phyloP scores from a whole-genome alignment of 2,888 invertebrate species.

The Hermaeophaga mercurialis region DNA sequence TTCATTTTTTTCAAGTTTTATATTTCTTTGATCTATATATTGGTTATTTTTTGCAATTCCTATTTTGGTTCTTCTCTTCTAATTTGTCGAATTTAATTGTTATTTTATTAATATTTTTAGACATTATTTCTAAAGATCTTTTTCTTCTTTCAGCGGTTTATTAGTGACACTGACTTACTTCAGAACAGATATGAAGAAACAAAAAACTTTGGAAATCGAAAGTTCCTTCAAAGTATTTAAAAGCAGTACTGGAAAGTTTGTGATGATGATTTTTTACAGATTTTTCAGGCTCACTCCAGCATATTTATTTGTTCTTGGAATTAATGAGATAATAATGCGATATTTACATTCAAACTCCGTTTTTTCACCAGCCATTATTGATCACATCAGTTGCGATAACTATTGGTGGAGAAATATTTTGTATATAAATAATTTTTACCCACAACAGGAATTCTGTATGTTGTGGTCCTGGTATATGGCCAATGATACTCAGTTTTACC shows the following conservation, averaged over 20 bases:
- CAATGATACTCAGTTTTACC: slow-evolving; percentile 79
- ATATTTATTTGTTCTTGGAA: slow-evolving; percentile 77
- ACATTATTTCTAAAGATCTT: too few species aligned
- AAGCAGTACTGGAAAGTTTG: slow-evolving; percentile 56
- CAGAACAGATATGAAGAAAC: slow-evolving; percentile 65
- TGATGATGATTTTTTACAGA: slow-evolving; percentile 66
- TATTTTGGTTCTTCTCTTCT: too few species aligned
- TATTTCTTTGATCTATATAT: too few species aligned
- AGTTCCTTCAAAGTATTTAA: slow-evolving; percentile 55
- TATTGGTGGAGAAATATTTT: slow-evolving; percentile 87
- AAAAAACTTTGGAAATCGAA: slow-evolving; percentile 49
- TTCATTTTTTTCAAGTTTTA: too few species aligned
- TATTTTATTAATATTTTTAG: too few species aligned
- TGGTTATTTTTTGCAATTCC: too few species aligned
- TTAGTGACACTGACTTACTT: slow-evolving; percentile 75
- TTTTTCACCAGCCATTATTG: slow-evolving; percentile 73
- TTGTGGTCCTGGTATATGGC: slow-evolving; percentile 85
- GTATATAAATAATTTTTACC: slow-evolving; percentile 81
- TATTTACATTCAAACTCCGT: slow-evolving; percentile 72
- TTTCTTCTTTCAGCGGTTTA: slow-evolving; percentile 65
- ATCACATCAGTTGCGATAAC: slow-evolving; percentile 73
- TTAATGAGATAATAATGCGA: slow-evolving; percentile 73
- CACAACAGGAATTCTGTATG: slow-evolving; percentile 79
- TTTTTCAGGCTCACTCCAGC: slow-evolving; percentile 79
- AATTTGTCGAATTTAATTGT: too few species aligned